A percentile compares a stretch with the other conserved stretches of the same genome.
Conservation (phyloP, 2,888 invertebrate genomes). For the Parnassius smintheus region DNA sequence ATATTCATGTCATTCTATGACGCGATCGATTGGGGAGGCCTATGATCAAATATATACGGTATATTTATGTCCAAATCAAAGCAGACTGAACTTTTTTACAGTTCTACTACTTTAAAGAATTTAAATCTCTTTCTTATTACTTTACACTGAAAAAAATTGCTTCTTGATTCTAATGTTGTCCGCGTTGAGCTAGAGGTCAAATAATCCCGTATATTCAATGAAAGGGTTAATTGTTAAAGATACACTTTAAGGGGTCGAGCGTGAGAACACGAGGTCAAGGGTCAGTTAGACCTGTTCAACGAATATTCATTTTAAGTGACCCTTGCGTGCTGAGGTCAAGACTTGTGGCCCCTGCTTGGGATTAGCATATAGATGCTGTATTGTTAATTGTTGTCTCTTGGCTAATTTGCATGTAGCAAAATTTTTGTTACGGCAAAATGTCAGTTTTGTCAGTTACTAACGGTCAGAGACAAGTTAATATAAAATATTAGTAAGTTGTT, state of each 20-base stretch:
- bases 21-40: too few species aligned
- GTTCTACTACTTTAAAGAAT: too few species aligned
- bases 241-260: conserved; percentile 44
- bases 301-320: conserved; percentile 50
- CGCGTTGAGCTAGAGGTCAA: conserved; percentile 12
- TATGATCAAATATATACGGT: too few species aligned
- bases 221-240: conserved; percentile 34
- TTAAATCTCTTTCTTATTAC: too few species aligned
- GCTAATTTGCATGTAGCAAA: conserved; percentile 62
- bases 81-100: too few species aligned
- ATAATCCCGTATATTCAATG: conserved; percentile 28
- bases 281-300: conserved; percentile 60
- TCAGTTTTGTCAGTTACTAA: conserved; percentile 24
- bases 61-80: too few species aligned
- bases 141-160: too few species aligned
- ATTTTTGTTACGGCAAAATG: conserved; percentile 26
- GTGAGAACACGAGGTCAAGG: conserved; percentile 67
- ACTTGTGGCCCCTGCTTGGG: conserved; percentile 66
- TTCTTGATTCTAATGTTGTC: neutral
- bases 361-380: conserved; percentile 43
- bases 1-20: too few species aligned
- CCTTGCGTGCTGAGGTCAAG: conserved; percentile 56
- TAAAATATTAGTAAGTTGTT: too few species aligned
- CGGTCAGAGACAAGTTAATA: too few species aligned
- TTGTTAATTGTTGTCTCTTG: conserved; percentile 16